These are phyloP conservation scores for Agrotis exclamationis DNA, from an alignment of 2,888 invertebrate genomes.

Conservation along the genomic window DNA sequence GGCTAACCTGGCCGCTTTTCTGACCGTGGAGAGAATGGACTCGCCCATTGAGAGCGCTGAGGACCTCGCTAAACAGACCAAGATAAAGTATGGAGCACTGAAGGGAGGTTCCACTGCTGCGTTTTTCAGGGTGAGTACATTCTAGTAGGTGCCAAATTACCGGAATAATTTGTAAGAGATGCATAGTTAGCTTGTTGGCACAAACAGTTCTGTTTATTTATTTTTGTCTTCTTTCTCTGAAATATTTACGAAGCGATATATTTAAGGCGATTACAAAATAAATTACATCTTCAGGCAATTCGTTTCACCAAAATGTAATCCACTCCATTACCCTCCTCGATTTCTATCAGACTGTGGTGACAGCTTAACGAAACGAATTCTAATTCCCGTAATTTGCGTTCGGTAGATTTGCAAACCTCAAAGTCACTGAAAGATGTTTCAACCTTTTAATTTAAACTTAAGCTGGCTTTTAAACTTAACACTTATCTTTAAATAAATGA, in stretches of 20 bases:
- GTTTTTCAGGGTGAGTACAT: slow-evolving; percentile 96
- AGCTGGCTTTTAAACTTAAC: slow-evolving; percentile 27
- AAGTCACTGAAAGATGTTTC: slow-evolving; percentile 38
- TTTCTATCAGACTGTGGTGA: slow-evolving; percentile 52
- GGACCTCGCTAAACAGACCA: slow-evolving; percentile 98
- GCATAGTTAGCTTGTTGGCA: slow-evolving; percentile 43
- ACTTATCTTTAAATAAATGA: slow-evolving; percentile 35
- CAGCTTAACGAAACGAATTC: slow-evolving; percentile 48
- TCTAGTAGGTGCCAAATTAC: slow-evolving; percentile 31
- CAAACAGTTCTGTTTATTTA: slow-evolving; percentile 6
- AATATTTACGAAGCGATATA: slow-evolving; percentile 3
- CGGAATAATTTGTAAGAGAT: slow-evolving; percentile 16
- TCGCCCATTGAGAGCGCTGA: slow-evolving; percentile 98
- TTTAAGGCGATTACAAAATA: slow-evolving; percentile 43
- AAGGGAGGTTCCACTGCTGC: slow-evolving; percentile 97
- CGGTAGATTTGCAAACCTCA: slow-evolving; percentile 46
- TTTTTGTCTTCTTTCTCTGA: not conserved
- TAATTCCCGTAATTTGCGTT: slow-evolving; percentile 51
- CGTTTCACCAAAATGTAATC: slow-evolving; percentile 35
- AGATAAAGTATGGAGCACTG: slow-evolving; percentile 99
- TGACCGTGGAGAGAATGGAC: slow-evolving; percentile 98
- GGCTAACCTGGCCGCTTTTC: slow-evolving; percentile 98
- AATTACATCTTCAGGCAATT: slow-evolving; percentile 40
- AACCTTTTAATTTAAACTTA: slow-evolving; percentile 38
- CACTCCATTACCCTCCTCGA: slow-evolving; percentile 42